Evolutionary conservation across 2,888 invertebrate genomes (phyloP), one percentile per base, ranked within the genome.

Genomic region (Lasioglossum leucozonium): DNA sequence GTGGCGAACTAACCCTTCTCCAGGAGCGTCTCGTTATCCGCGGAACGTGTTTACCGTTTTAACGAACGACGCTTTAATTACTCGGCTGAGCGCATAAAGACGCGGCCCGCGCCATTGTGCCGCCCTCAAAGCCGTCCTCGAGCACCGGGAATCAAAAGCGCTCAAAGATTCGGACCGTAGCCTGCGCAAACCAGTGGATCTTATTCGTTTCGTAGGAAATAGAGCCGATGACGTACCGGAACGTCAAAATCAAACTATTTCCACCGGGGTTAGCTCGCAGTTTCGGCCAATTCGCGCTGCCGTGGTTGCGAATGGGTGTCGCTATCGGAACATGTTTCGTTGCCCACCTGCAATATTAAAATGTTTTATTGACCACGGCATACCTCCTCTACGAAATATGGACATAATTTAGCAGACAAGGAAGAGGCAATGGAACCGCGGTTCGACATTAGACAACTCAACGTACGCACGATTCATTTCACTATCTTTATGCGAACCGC

Each of bases 21-120:
- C 74, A 78, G 78, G 65, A 71, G 74, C 78, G 65, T 84, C 84
- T 79, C 62, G 55, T 84, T 85, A 72, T 72, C 75, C 79, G 58
- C 22, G 26, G 26, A 30, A 76, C 51, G 34, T 82, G 77, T 72
- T 77, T 82, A 73, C 72, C 37, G 42, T 55, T 58, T 82, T 67
- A 72, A 82, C 26, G 72, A 77, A 82, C 72, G 34, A 42, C 47
- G 71, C 37, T 81, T 75, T 83, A 83, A 83, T 83, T 82, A 75
- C 82, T 62, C 58, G 40, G 47, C 74, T 44, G 26, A 74, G 69
- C 51, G 47, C 40, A 47, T 47, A 34, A 44, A 65, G 71, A 75
- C 40, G 42, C 42, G 16, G 34, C 30, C 69, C n/a, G n/a, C 62
- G 30, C 26, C 34, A 74, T 47, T 71, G n/a, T 71, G 26, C 55